A percentile compares a stretch with the other conserved stretches of the same genome.
These are phyloP conservation scores for Myrmecobius fasciatus DNA, from an alignment of 2,113 vertebrate species.

Conservation along the genomic window DNA sequence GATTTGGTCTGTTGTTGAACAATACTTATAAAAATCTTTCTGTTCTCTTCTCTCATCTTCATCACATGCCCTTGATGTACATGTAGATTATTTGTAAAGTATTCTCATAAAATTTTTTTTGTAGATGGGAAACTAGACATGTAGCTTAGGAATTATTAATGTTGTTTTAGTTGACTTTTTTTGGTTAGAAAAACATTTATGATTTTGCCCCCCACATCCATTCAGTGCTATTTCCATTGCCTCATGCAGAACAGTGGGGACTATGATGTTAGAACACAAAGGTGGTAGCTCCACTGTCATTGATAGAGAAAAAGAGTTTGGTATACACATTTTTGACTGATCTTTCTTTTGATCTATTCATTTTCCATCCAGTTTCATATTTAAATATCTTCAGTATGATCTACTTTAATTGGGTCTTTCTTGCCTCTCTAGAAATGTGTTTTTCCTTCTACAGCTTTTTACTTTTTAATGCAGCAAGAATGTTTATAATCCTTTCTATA, in stretches of 20 bases:
- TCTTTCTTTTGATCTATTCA: neutral
- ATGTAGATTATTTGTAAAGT: neutral
- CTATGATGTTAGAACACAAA: neutral
- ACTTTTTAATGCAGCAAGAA: neutral
- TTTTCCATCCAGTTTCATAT: neutral
- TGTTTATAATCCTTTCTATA: neutral
- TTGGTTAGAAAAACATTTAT: neutral
- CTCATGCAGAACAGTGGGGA: neutral
- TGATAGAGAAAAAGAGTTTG: neutral
- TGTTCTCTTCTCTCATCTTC: neutral
- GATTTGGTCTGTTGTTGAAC: neutral
- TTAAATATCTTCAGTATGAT: neutral
- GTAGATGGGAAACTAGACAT: neutral
- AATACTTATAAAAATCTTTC: neutral
- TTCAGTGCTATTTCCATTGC: neutral
- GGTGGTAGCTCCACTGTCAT: neutral
- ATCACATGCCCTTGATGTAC: neutral
- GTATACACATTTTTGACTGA: neutral
- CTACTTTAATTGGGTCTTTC: neutral
- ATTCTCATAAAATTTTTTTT: neutral
- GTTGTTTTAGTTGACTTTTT: neutral
- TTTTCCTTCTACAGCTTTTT: neutral
- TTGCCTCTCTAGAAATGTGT: neutral
- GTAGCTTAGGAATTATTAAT: neutral
- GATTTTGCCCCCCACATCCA: neutral